Base-by-base conservation (phyloP, 2,797 vertebrate genomes). In the Periophthalmus magnuspinnatus region DNA sequence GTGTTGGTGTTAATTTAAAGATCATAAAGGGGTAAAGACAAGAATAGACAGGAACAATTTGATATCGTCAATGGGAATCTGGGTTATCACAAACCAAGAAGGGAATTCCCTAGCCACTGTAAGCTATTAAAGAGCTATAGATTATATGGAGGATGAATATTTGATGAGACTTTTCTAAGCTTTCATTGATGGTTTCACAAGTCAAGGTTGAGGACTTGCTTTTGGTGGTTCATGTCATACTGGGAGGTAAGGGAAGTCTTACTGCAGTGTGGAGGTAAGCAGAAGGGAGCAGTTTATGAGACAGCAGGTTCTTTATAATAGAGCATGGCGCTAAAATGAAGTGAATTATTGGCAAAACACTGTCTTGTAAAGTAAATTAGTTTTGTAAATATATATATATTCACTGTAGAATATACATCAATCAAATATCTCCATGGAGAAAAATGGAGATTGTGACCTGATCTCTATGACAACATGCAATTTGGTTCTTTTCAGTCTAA, bases 121-220 rank as follows among this genome's bases (percentile, higher is more conserved):
- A 76, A 74, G 48, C 81, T 77, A 85, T 83, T 77, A 87, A 78
- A 84, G 69, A 70, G 69, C 70, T 70, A 71, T 54, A 70, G 71
- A 89, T 87, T 76, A 88, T 70, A 67, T 6, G 68, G 67, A 28
- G 57, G 63, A 87, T 91, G 74, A 90, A 89, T 89, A 91, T 85
- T 89, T 90, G 78, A 90, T 75, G 77, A 78, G 60, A 5, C 9
- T 75, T 81, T 78, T 38, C n/a, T 24, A 17, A 32, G 33, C 38
- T 55, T 1, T 58, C 65, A 63, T 28, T 1, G 16, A 74, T 64
- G 7, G 41, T 67, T 47, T 74, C 68, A 34, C 19, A 70, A 72
- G 76, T 77, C 72, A 68, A 57, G 76, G 69, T 34, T 64, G 50
- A 82, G 76, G 67, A 41, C 52, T 38, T 17, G 2, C 10, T 54